These are phyloP conservation scores for Anagyrus pseudococci DNA, from an alignment of 2,888 invertebrate species.

Conservation along the genomic window DNA sequence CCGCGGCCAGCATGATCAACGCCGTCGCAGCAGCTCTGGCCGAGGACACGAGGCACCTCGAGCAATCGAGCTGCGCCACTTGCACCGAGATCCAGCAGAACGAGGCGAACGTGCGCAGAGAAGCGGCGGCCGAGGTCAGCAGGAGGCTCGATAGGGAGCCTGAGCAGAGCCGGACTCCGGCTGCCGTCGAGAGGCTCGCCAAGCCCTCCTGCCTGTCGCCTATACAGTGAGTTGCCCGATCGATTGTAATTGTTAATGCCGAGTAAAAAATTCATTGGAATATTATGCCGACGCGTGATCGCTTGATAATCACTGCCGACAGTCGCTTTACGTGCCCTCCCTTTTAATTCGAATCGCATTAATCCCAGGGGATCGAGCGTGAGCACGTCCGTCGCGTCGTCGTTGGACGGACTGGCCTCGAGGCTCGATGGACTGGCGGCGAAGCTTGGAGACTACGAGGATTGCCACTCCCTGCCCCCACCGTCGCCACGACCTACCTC, in stretches of 20 bases:
- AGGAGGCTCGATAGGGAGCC: conserved; percentile 9
- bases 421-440: conserved; percentile 48
- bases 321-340: too few species aligned
- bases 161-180: background rate
- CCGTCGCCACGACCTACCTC: conserved; percentile 58
- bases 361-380: conserved; percentile 53
- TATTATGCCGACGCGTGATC: too few species aligned
- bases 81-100: conserved; percentile 17
- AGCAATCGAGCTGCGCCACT: too few species aligned
- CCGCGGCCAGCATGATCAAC: background rate
- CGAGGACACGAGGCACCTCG: too few species aligned
- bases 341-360: too few species aligned
- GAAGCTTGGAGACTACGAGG: conserved; percentile 55
- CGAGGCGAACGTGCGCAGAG: conserved; percentile 26
- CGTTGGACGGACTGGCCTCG: conserved; percentile 56
- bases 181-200: background rate
- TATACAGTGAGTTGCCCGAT: conserved; percentile 46
- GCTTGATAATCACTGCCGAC: too few species aligned
- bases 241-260: background rate
- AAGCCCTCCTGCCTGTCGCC: conserved; percentile 45
- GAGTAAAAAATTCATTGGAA: background rate
- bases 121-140: background rate
- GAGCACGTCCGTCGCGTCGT: conserved; percentile 57
- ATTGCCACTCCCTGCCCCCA: conserved; percentile 58
- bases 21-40: background rate